These are phyloP conservation scores for Hippocampus guttulatus DNA, from an alignment of 2,113 vertebrate genomes.

Conservation along the genomic window DNA sequence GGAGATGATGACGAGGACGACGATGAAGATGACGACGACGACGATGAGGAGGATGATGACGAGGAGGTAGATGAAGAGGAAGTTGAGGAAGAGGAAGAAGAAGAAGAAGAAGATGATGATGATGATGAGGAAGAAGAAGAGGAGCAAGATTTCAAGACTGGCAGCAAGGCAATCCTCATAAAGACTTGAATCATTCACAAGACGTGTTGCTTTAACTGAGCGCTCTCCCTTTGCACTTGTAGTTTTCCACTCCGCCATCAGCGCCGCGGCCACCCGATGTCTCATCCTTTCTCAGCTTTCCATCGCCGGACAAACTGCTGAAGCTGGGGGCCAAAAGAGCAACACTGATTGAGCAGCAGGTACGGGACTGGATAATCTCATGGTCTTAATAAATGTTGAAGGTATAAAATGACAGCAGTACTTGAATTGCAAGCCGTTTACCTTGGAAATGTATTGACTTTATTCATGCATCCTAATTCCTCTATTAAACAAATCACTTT, in stretches of 20 bases:
- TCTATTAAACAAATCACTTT: no score
- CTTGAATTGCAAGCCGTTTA: no score
- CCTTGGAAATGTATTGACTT: no score
- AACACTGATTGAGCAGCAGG: slow-evolving; percentile 84
- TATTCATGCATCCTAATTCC: no score
- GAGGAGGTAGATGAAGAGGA: slow-evolving; percentile 36
- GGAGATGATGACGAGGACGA: slow-evolving; percentile 57
- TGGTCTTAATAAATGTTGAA: no score
- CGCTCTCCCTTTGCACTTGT: neutral
- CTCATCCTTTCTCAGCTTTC: slow-evolving; percentile 86
- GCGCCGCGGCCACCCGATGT: slow-evolving; percentile 76
- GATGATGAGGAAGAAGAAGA: slow-evolving; percentile 29
- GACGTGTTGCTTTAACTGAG: neutral
- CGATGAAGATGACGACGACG: slow-evolving; percentile 14
- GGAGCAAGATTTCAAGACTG: slow-evolving; percentile 43
- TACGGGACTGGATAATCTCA: slow-evolving; percentile 33
- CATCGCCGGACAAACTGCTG: slow-evolving; percentile 90
- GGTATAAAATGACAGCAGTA: no score
- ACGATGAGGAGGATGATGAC: slow-evolving; percentile 16
- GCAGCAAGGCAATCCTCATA: slow-evolving; percentile 43
- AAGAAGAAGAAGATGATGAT: slow-evolving; percentile 34
- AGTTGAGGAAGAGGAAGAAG: slow-evolving; percentile 25
- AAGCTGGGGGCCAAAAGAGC: slow-evolving; percentile 83
- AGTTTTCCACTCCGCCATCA: slow-evolving; percentile 75
- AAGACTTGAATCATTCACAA: neutral